Evolutionary conservation across 2,797 vertebrate genomes (phyloP), one percentile per base, ranked within the genome.

Genomic region (Vireo griseus): DNA sequence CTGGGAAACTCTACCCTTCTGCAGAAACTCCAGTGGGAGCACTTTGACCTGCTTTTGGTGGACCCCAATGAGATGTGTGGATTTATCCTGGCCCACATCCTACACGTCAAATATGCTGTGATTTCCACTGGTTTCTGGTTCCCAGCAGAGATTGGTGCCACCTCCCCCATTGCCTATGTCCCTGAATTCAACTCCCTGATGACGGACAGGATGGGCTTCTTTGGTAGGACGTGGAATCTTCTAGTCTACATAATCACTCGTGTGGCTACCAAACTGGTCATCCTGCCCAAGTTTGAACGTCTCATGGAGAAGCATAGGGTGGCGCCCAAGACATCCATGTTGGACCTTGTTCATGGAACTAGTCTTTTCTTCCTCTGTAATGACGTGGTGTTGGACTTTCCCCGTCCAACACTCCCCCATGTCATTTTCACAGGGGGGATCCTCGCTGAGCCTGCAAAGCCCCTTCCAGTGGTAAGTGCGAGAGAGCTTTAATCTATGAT

Each of bases 111-210:
- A 65, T 97, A 97, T 19, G 94, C 92, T 66, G 95, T 95, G 18
- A 95, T 97, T 79, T 97, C 97, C 80, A 97, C 97, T 15, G 97
- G 97, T 35, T 97, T 97, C 91, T 97, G 97, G 97, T 97, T 97
- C 77, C 97, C 97, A 74, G 97, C 97, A 0, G 97, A 97, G 85
- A 97, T 96, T 76, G 96, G 96, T 48, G 97, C 97, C 4, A 93
- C 96, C 7, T 97, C 97, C 3, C 97, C 97, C 3, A 25, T 98
- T 59, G 84, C 97, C 39, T 98, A 98, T 22, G 97, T 98, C 20
- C 97, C 97, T 0, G 97, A 98, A 68, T 98, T 98, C 90, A 97
- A 98, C 81, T 98, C 97, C 35, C 83, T 97, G 57, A 92, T 97
- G 96, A 97, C 97, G 20, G 97, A 98, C 61, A 95, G 66, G 52